These are phyloP conservation scores for Phycodurus eques DNA, from an alignment of 2,113 vertebrate genomes.

Conservation along the genomic window DNA sequence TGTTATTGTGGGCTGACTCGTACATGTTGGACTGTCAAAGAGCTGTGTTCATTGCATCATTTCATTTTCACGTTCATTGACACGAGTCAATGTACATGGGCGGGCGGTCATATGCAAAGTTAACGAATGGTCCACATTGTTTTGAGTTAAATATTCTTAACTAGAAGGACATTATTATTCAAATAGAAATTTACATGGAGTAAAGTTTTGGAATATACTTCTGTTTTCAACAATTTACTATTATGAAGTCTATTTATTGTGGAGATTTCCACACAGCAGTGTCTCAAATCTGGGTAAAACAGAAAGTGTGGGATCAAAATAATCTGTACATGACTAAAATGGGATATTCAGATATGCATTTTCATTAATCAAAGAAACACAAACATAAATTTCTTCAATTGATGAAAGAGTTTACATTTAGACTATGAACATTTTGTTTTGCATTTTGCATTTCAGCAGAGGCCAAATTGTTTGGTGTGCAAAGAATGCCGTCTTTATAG, in stretches of 20 bases:
- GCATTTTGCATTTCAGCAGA: constrained; percentile 28
- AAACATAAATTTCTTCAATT: background rate
- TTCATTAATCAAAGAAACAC: background rate
- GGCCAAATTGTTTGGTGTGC: constrained; percentile 54
- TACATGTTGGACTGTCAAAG: constrained; percentile 54
- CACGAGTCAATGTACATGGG: constrained; percentile 9
- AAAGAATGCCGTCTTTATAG: constrained; percentile 71
- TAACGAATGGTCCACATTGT: background rate
- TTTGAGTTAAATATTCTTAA: background rate
- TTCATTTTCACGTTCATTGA: constrained; percentile 21
- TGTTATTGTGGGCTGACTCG: constrained; percentile 37
- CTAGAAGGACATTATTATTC: background rate
- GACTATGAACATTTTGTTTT: background rate
- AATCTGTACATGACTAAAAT: constrained; percentile 25
- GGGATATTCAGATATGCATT: background rate
- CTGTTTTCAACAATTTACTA: background rate
- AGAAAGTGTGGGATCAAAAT: constrained; percentile 16
- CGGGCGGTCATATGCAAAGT: background rate
- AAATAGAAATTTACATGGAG: background rate
- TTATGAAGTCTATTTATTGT: constrained; percentile 11
- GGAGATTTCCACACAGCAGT: background rate
- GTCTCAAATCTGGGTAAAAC: constrained; percentile 13
- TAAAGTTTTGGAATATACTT: background rate
- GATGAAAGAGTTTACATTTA: constrained; percentile 5
- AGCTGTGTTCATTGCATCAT: constrained; percentile 54